Base-by-base conservation (phyloP, 2,113 vertebrate genomes). In the Phycodurus eques region DNA sequence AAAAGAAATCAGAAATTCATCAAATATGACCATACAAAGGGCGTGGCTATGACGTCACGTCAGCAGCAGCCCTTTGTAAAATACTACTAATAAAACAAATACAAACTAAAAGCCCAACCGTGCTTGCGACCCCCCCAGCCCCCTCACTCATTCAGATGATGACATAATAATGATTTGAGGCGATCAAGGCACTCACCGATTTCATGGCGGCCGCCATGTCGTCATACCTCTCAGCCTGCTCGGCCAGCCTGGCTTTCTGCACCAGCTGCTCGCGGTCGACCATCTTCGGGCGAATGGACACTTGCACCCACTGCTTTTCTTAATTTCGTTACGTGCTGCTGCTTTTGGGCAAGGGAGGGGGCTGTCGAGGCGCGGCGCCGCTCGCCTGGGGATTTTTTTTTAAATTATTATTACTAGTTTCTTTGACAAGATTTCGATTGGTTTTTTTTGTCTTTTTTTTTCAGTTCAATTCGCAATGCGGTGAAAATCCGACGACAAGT, bases 191-290 rank as follows among this genome's bases (percentile, higher is more conserved):
- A 96, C 96, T 96, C 93, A 98, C 97, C 94, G 97, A 96, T 91
- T 98, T 98, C 97, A 98, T 98, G 88, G 97, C 96, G 84, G 95
- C 96, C 88, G 96, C 97, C 96, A 98, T 98, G 88, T 98, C 96
- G 90, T 98, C 96, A 86, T 98, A 98, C 83, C 97, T 90, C 91
- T 98, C 97, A 86, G 97, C 96, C 93, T 98, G 97, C 88, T 98
- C 96, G 72, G 96, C 97, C 94, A 98, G 95, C 94, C 96, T 95
- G 92, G 96, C 96, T 96, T 98, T 98, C 94, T 98, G 96, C 92
- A 98, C 96, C 94, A 98, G 95, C 95, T 98, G 96, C 94, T 98
- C 96, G 91, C 96, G 96, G 88, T 97, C 96, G 88, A 98, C 96
- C 97, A 98, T 98, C 75, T 91, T 90, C 85, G 62, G 56, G 61